Base-by-base conservation (phyloP, 2,888 invertebrate genomes). In the Acronicta alni region DNA sequence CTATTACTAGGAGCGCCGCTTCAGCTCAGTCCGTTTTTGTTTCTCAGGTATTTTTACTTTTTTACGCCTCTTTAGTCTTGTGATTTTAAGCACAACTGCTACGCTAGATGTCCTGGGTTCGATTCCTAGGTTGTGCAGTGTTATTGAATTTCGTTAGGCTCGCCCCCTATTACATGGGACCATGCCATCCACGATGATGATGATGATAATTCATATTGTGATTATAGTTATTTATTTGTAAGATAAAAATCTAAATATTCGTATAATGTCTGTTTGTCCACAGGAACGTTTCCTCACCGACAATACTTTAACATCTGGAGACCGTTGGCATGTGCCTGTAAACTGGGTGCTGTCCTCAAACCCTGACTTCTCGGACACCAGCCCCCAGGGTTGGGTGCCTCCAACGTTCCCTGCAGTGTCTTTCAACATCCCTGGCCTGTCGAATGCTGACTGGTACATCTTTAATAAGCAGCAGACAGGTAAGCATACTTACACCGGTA, bases 401-500 rank as follows among this genome's bases (percentile, higher is more conserved):
- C 68, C 84, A 0, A 61, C 80, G 0, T 80, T 77, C 43, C 79
- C 85, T 2, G 87, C 83, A 0, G 54, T 75, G 0, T 73, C 92
- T 0, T 67, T 87, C 12, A 83, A 89, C 20, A 84, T 91, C 1
- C 85, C 84, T 12, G 86, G 83, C 12, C 58, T 89, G 0, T 65
- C 85, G 0, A 46, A 82, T 0, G 86, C 89, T 0, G 85, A 91
- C 0, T 96, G 96, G 96, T 90, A 95, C 57, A 94, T 97, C 44
- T 77, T 96, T 16, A 97, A 97, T 75, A 94, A 95, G 47, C 95
- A 96, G 68, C 95, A 96, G 80, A 95, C 95, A 58, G 96, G 96
- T 95, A 76, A 79, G 77, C 43, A 30, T 30, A 12, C 30, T 10
- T 10, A 1, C 2, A 26, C 20, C 20, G 2, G n/a, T n/a, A n/a